Evolutionary conservation across 2,888 invertebrate species (phyloP).

Genomic region (Orchesella flavescens): DNA sequence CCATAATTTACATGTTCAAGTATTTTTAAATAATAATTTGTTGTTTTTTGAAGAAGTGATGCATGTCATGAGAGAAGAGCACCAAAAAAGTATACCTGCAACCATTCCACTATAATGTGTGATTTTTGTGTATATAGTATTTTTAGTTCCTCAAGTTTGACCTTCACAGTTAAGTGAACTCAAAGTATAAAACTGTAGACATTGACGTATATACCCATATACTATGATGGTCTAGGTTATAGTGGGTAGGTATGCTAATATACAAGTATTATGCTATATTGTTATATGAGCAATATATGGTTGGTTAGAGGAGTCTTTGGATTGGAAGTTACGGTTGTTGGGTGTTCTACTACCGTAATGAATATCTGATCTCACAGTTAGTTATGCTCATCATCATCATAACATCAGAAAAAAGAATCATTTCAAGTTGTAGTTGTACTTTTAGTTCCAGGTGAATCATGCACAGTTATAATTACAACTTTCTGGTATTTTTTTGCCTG

Average conservation of each 20-base stretch:
- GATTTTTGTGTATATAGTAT: not conserved
- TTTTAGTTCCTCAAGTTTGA: constrained; percentile 16
- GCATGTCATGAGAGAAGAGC: not conserved
- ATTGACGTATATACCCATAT: no score
- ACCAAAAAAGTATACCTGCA: no score
- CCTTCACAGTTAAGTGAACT: constrained; percentile 25
- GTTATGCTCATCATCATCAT: not conserved
- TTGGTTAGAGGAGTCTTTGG: not conserved
- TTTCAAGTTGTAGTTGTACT: no score
- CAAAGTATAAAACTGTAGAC: not conserved
- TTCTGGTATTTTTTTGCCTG: no score
- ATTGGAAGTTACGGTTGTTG: not conserved
- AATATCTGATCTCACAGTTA: not conserved
- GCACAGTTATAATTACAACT: no score
- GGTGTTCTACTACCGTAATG: not conserved
- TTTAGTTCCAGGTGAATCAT: no score
- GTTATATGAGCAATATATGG: no score
- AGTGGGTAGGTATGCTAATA: no score
- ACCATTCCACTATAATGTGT: no score
- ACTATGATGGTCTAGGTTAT: no score
- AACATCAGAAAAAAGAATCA: not conserved
- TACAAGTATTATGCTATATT: no score
- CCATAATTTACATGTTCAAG: not conserved
- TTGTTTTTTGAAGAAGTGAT: not conserved
- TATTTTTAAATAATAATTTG: not conserved